These are phyloP conservation scores for Enchytraeus crypticus DNA, from an alignment of 2,888 invertebrate species.

Conservation along the genomic window DNA sequence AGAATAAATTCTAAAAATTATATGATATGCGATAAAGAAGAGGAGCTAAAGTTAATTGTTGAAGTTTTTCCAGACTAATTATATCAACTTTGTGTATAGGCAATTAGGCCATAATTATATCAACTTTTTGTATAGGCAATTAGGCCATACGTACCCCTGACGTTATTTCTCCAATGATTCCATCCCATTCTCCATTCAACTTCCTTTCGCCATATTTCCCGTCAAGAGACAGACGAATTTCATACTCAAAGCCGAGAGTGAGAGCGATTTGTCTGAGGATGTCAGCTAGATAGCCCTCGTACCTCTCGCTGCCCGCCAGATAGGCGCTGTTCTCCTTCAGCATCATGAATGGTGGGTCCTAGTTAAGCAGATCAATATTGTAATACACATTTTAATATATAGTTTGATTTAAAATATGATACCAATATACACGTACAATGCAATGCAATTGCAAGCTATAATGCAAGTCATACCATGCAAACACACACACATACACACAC, in stretches of 20 bases:
- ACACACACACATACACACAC: not conserved
- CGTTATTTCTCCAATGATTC: not conserved
- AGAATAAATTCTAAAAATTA: too few species aligned
- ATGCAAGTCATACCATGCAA: not conserved
- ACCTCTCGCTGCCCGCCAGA: slow-evolving; percentile 25
- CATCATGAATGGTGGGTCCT: slow-evolving; percentile 29
- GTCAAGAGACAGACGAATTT: slow-evolving; percentile 23
- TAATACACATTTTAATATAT: not conserved
- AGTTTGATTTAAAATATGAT: not conserved
- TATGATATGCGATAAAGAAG: too few species aligned
- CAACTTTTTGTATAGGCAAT: too few species aligned
- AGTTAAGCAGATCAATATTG: not conserved
- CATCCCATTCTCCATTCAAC: not conserved
- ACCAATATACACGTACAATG: not conserved
- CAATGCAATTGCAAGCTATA: not conserved
- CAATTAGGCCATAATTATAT: too few species aligned
- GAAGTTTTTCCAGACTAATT: too few species aligned
- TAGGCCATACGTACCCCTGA: not conserved
- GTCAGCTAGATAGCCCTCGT: slow-evolving; percentile 29
- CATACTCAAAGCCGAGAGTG: slow-evolving; percentile 23
- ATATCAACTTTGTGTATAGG: too few species aligned
- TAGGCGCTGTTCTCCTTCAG: slow-evolving; percentile 20
- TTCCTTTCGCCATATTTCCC: slow-evolving; percentile 3
- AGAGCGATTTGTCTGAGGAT: slow-evolving; percentile 15
- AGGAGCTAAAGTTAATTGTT: too few species aligned